Conservation (phyloP, 2,113 vertebrate species). For the Amphiprion percula region DNA sequence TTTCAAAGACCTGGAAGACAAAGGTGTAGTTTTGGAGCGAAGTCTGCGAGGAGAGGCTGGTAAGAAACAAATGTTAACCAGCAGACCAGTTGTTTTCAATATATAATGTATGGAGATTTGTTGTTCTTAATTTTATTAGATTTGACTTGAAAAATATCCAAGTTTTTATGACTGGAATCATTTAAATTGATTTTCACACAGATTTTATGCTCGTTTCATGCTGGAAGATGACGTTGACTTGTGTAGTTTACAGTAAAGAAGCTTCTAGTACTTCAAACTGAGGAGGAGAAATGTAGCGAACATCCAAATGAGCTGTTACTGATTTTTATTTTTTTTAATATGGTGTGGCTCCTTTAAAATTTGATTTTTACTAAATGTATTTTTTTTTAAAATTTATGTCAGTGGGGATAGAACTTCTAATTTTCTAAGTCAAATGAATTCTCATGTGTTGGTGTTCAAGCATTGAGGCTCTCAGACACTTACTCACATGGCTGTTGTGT, state of each 20-base stretch:
- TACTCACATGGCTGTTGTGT: constrained; percentile 9
- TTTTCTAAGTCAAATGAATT: constrained; percentile 5
- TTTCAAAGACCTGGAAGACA: constrained; percentile 90
- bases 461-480: not conserved
- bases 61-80: constrained; percentile 65
- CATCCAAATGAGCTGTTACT: too few species aligned
- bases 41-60: constrained; percentile 85
- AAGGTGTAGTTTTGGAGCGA: constrained; percentile 88
- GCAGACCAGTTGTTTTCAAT: not conserved
- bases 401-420: not conserved
- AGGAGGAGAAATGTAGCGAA: too few species aligned
- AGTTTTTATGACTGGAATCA: not conserved
- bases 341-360: too few species aligned
- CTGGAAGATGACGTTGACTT: not conserved
- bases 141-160: not conserved
- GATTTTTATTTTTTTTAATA: too few species aligned
- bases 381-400: too few species aligned
- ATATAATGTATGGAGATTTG: not conserved
- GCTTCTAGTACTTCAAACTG: too few species aligned
- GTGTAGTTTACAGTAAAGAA: not conserved
- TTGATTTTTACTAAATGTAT: too few species aligned
- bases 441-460: not conserved
- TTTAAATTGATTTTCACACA: not conserved
- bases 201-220: not conserved
- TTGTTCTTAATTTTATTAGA: not conserved